Percentiles rank a stretch among this genome's conserved stretches.
These are phyloP conservation scores for Cladopsammia gracilis DNA, from an alignment of 64 coral and sea anemone genomes.

Conservation along the genomic window DNA sequence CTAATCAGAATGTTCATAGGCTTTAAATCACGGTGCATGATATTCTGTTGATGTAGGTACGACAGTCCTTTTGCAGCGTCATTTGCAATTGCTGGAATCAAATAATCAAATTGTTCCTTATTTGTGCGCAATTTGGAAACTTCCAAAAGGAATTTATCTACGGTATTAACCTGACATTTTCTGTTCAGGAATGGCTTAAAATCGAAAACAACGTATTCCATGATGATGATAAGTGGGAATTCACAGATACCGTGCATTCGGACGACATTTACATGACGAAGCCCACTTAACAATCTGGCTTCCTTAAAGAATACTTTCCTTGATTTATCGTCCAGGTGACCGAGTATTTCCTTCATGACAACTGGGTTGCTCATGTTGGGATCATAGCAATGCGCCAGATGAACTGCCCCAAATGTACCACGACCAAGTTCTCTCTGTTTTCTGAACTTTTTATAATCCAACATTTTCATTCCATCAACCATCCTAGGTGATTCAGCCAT, in stretches of 20 bases:
- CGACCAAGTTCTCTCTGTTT: conserved; percentile 6
- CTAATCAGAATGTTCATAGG: conserved; percentile 59
- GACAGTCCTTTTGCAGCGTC: conserved; percentile 42
- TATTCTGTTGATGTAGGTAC: conserved; percentile 47
- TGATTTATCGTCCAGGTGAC: background rate
- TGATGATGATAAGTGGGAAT: background rate
- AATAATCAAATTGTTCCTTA: background rate
- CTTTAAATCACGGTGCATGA: conserved; percentile 79
- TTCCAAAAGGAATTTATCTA: conserved; percentile 47
- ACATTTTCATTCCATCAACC: background rate
- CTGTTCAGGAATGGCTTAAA: conserved; percentile 43
- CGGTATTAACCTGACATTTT: conserved; percentile 14
- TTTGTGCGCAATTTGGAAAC: background rate
- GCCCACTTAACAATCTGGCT: conserved; percentile 17
- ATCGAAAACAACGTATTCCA: conserved; percentile 58
- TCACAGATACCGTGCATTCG: background rate
- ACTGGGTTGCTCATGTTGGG: conserved; percentile 3
- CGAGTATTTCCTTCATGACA: background rate
- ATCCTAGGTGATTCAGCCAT: background rate
- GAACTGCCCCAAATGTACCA: conserved; percentile 41
- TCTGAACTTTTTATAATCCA: background rate
- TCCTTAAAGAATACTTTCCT: conserved; percentile 22
- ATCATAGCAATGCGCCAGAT: background rate
- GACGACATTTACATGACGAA: conserved; percentile 4
- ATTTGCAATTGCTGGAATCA: conserved; percentile 32